phyloP scores from a whole-genome alignment of 2,797 vertebrate species.

The Chelonia mydas region DNA sequence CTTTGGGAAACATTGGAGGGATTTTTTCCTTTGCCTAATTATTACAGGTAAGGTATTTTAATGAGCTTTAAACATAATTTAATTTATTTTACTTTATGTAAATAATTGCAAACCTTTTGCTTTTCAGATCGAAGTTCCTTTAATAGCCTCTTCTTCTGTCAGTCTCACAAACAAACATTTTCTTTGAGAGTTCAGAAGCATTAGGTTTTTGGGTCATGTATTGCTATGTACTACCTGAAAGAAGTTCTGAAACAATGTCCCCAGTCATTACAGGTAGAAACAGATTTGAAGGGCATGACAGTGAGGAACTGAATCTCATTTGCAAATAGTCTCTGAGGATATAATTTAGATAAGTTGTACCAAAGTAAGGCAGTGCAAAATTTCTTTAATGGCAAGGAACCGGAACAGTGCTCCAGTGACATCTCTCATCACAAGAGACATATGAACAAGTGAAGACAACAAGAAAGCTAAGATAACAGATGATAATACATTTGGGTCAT shows the following conservation, averaged over 20 bases:
- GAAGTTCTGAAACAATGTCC: background rate
- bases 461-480: background rate
- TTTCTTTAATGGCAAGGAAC: background rate
- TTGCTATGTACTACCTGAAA: background rate
- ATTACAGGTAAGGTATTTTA: constrained; percentile 85
- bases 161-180: constrained; percentile 31
- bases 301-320: background rate
- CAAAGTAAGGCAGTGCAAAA: background rate
- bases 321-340: background rate
- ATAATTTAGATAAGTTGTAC: background rate
- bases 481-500: constrained; percentile 3
- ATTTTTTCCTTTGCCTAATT: constrained; percentile 84
- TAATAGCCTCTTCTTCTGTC: background rate
- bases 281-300: background rate
- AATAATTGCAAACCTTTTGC: constrained; percentile 68
- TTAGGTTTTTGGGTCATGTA: background rate
- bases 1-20: constrained; percentile 79
- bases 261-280: background rate
- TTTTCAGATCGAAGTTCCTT: constrained; percentile 37
- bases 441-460: background rate
- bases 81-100: constrained; percentile 67
- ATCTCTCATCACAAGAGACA: background rate
- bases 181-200: background rate
- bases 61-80: constrained; percentile 68
- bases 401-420: background rate